These are phyloP conservation scores for Cygnus buccinator DNA, from an alignment of 2,113 vertebrate species.

Conservation along the genomic window DNA sequence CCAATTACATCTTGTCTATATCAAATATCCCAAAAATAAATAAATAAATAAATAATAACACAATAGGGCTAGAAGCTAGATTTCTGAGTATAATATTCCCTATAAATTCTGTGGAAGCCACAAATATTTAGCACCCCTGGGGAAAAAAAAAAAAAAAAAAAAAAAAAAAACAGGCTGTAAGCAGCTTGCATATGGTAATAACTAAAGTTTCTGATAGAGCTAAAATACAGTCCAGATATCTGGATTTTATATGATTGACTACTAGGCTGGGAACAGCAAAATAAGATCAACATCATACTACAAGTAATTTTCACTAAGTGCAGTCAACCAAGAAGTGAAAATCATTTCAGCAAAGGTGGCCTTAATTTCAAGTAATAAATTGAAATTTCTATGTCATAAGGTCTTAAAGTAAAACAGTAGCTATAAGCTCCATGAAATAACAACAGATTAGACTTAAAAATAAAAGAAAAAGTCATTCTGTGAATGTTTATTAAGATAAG, in stretches of 20 bases:
- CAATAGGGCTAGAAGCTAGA: background rate
- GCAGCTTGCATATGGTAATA: background rate
- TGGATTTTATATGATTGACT: background rate
- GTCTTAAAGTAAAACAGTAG: background rate
- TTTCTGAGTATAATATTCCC: background rate
- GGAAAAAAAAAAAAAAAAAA: too few relatives aligned
- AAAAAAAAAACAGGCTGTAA: background rate
- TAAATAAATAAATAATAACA: background rate
- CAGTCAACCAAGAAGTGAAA: background rate
- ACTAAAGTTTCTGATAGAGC: background rate
- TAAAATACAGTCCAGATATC: background rate
- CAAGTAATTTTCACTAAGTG: background rate
- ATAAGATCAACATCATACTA: background rate
- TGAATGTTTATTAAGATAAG: background rate
- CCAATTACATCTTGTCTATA: background rate
- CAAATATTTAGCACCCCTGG: background rate
- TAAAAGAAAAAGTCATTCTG: background rate
- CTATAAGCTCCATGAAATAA: background rate
- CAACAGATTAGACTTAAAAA: background rate
- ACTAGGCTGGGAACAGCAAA: background rate
- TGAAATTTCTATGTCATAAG: rapidly evolving
- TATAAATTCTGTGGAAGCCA: background rate
- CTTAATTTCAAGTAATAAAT: background rate
- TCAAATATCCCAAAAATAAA: background rate
- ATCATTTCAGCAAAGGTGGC: background rate